Evolutionary conservation across 2,888 invertebrate species (phyloP).

Genomic region (Apamea anceps): DNA sequence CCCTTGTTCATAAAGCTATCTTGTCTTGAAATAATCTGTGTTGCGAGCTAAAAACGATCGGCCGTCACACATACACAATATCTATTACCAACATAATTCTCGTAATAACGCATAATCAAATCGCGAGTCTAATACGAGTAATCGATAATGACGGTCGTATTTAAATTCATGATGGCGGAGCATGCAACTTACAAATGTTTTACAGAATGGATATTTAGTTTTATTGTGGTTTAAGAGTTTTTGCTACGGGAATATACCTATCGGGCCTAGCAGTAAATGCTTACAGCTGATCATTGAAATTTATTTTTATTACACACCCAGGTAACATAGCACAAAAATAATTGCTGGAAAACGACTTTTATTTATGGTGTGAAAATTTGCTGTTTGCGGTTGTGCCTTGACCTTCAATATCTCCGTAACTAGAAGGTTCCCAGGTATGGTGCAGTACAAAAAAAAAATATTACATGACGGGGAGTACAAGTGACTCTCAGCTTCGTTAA

Average conservation of each 20-base stretch:
- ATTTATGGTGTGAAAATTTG: background rate
- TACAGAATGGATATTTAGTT: background rate
- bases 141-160: slow-evolving; percentile 61
- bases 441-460: background rate
- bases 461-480: background rate
- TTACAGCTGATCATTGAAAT: background rate
- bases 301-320: background rate
- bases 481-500: background rate
- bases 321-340: background rate
- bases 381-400: background rate
- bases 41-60: slow-evolving; percentile 1
- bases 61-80: slow-evolving; percentile 5
- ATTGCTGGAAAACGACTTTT: background rate
- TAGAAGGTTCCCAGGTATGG: background rate
- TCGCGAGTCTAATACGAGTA: slow-evolving; percentile 60
- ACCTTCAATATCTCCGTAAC: background rate
- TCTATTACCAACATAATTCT: slow-evolving; percentile 40
- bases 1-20: background rate
- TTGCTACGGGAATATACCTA: background rate
- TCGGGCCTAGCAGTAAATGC: background rate
- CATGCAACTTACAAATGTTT: slow-evolving; percentile 38
- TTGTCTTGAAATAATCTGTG: background rate
- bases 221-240: background rate
- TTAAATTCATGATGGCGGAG: slow-evolving; percentile 60
- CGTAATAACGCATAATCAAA: slow-evolving; percentile 63